Evolutionary conservation across 2,888 invertebrate species (phyloP).

Genomic region (Tipula confusa): DNA sequence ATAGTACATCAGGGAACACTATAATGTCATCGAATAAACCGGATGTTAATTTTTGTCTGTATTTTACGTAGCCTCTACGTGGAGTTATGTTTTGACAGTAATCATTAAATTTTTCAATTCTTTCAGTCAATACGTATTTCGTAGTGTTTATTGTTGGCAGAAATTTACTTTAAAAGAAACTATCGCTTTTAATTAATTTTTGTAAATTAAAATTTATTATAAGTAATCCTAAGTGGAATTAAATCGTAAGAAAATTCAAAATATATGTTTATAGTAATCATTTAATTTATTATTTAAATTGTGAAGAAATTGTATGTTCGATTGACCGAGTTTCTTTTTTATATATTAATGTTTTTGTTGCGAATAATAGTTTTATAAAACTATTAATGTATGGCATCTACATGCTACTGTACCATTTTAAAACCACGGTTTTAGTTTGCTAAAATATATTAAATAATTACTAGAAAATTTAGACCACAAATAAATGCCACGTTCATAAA

Average conservation of each 20-base stretch:
- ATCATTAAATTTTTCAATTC: not conserved
- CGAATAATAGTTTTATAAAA: too few relatives aligned
- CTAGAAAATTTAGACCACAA: too few relatives aligned
- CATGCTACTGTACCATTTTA: too few relatives aligned
- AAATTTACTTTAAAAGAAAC: not conserved
- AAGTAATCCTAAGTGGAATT: not conserved
- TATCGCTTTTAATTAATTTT: not conserved
- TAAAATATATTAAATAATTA: too few relatives aligned
- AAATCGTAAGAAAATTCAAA: too few relatives aligned
- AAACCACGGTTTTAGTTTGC: too few relatives aligned
- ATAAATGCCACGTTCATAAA: not conserved
- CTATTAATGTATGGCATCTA: too few relatives aligned
- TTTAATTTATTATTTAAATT: too few relatives aligned
- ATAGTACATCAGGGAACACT: not conserved
- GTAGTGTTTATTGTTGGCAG: not conserved
- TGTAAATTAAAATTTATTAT: not conserved
- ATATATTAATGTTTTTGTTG: too few relatives aligned
- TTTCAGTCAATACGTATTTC: not conserved
- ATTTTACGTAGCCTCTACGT: not conserved
- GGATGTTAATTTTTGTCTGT: not conserved
- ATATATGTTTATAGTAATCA: too few relatives aligned
- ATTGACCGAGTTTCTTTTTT: too few relatives aligned
- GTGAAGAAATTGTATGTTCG: too few relatives aligned
- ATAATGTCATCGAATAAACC: not conserved
- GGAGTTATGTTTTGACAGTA: slow-evolving; percentile 7